phyloP scores from a whole-genome alignment of 1,140 invertebrate species.

The Psix sp. region DNA sequence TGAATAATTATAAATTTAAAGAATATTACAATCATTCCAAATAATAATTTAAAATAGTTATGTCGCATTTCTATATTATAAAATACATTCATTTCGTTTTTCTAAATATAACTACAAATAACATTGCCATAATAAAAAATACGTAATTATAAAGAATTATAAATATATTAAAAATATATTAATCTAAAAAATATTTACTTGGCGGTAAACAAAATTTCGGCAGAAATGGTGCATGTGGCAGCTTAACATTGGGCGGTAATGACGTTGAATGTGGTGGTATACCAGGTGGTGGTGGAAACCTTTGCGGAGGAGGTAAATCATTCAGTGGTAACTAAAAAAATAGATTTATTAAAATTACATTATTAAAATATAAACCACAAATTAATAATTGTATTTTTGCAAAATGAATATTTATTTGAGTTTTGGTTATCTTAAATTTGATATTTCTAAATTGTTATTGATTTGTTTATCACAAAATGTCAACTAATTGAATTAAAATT shows the following conservation, averaged over 20 bases:
- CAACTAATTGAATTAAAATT: neutral
- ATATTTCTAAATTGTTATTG: no score
- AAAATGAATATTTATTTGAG: no score
- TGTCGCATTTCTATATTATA: no score
- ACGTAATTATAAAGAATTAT: conserved; percentile 8
- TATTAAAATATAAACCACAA: conserved; percentile 42
- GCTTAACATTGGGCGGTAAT: conserved; percentile 67
- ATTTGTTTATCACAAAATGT: no score
- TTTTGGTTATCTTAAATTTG: no score
- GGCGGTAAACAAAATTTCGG: conserved; percentile 68
- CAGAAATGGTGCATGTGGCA: conserved; percentile 70
- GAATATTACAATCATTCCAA: no score
- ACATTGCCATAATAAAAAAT: conserved; percentile 14
- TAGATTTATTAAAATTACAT: conserved; percentile 22
- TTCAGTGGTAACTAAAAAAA: conserved; percentile 63
- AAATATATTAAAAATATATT: conserved; percentile 2
- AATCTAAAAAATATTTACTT: conserved; percentile 61
- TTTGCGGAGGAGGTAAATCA: conserved; percentile 61
- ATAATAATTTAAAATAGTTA: no score
- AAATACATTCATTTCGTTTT: no score
- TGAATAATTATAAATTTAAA: no score
- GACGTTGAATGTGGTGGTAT: conserved; percentile 63
- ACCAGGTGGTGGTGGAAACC: conserved; percentile 71
- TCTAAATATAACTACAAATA: no score
- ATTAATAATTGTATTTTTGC: no score